Evolutionary conservation across 1,140 invertebrate species (phyloP).

Genomic region (Psilanteris sp.): DNA sequence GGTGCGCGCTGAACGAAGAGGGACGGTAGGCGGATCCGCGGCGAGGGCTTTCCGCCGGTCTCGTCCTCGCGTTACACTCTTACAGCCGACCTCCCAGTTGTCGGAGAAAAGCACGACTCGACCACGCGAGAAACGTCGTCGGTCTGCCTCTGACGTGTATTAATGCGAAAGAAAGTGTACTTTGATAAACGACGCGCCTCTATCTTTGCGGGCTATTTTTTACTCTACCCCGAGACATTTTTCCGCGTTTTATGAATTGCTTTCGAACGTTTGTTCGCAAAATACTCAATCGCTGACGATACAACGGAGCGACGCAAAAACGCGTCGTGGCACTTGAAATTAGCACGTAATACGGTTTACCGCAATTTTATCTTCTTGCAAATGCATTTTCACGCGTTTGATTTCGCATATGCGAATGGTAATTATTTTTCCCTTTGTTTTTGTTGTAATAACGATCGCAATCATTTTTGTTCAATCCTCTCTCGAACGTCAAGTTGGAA

Average conservation of each 20-base stretch:
- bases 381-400: too few species aligned
- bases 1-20: constrained; percentile 8
- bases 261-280: background rate
- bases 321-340: too few species aligned
- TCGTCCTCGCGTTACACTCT: constrained; percentile 15
- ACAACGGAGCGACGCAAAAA: too few species aligned
- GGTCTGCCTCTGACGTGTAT: constrained; percentile 47
- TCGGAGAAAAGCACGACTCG: constrained; percentile 30
- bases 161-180: constrained; percentile 53
- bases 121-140: constrained; percentile 50
- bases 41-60: constrained; percentile 25
- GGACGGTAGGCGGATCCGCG: constrained; percentile 51
- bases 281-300: too few species aligned
- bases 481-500: too few species aligned
- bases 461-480: too few species aligned
- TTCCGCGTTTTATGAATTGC: constrained; percentile 22
- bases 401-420: too few species aligned
- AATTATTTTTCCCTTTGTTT: too few species aligned
- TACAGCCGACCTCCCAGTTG: constrained; percentile 27
- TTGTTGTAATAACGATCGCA: too few species aligned
- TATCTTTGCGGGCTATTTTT: constrained; percentile 41
- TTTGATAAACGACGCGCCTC: constrained; percentile 45
- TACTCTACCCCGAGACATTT: constrained; percentile 18
- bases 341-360: too few species aligned
- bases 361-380: too few species aligned